Conservation (phyloP, 2,113 vertebrate genomes). For the Hydrolagus affinis region DNA sequence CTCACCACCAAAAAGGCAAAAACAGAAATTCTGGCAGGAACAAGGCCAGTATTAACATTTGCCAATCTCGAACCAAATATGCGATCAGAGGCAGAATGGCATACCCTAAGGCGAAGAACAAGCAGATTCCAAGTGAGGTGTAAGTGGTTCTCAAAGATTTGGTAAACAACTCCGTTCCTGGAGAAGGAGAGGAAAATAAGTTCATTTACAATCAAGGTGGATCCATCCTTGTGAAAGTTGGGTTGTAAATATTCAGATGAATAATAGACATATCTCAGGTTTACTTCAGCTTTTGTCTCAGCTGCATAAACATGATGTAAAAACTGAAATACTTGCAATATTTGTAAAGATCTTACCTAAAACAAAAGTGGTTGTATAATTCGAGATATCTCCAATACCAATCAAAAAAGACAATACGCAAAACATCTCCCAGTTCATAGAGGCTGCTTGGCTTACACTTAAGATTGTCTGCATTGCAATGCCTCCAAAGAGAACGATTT, state of each 20-base stretch:
- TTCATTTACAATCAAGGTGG: not conserved
- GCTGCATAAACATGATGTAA: no score
- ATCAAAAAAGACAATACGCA: constrained; percentile 10
- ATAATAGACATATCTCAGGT: no score
- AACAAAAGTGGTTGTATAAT: constrained; percentile 11
- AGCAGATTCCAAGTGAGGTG: constrained; percentile 70
- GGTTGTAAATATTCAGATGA: no score
- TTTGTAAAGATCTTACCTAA: constrained; percentile 1
- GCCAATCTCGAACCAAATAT: constrained; percentile 77
- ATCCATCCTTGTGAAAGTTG: no score
- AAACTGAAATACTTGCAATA: no score
- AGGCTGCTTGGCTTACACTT: not conserved
- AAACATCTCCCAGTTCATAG: constrained; percentile 8
- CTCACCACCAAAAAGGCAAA: constrained; percentile 80
- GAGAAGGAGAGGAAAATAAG: not conserved
- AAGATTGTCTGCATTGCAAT: not conserved
- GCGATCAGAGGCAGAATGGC: constrained; percentile 74
- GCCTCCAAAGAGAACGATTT: constrained; percentile 10
- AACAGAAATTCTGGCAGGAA: constrained; percentile 59
- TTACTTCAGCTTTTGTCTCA: no score
- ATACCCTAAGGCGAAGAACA: constrained; percentile 76
- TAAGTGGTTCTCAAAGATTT: constrained; percentile 64
- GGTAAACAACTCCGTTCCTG: constrained; percentile 78
- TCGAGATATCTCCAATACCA: constrained; percentile 20
- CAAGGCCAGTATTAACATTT: constrained; percentile 65